phyloP scores from a whole-genome alignment of 2,797 vertebrate genomes.

The Pagetopsis macropterus region DNA sequence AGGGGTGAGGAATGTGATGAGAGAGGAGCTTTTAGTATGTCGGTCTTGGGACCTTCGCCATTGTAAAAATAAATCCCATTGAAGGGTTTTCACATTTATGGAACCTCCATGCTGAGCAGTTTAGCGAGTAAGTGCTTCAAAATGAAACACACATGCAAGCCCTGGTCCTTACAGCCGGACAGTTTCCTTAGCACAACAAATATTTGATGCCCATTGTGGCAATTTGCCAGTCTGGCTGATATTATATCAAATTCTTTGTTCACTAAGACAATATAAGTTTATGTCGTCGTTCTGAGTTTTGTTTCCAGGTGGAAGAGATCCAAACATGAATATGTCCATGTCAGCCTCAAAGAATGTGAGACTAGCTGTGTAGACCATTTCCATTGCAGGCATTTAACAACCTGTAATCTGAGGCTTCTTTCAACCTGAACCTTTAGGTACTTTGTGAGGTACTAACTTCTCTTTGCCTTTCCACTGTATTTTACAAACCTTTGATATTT shows the following conservation, averaged over 20 bases:
- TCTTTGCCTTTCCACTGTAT: neutral
- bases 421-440: neutral
- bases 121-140: conserved; percentile 24
- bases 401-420: conserved; percentile 2
- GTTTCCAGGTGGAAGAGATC: conserved; percentile 16
- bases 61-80: conserved; percentile 70
- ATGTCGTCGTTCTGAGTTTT: neutral
- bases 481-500: neutral
- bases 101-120: conserved; percentile 41
- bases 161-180: conserved; percentile 6
- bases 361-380: neutral
- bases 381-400: conserved; percentile 3
- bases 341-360: conserved; percentile 8
- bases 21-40: conserved; percentile 42
- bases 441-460: neutral
- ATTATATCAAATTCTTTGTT: conserved; percentile 2
- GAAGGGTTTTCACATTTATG: conserved; percentile 51
- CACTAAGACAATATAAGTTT: neutral
- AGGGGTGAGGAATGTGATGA: conserved; percentile 60
- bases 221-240: conserved; percentile 4
- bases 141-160: conserved; percentile 49
- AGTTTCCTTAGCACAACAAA: conserved; percentile 3
- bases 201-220: conserved; percentile 6
- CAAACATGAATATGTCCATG: conserved; percentile 16
- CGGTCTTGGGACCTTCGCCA: conserved; percentile 37